Evolutionary conservation across 2,113 vertebrate genomes (phyloP).

Genomic region (Burhinus bistriatus): DNA sequence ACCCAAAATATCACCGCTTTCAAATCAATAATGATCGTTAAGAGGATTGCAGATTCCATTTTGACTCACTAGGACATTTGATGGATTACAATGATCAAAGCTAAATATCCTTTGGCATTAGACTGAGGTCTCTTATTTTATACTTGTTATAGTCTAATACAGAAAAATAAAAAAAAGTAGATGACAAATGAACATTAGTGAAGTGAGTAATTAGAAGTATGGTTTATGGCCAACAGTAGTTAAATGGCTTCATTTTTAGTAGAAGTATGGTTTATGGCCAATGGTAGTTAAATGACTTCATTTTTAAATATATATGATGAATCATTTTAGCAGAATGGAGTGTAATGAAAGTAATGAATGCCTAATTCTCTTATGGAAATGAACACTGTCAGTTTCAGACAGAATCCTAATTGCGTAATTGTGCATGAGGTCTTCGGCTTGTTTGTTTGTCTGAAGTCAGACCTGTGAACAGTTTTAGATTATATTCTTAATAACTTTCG

Average conservation of each 20-base stretch:
- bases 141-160: not conserved
- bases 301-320: constrained; percentile 41
- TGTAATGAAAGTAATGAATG: constrained; percentile 14
- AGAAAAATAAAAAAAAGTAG: constrained; percentile 23
- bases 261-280: not conserved
- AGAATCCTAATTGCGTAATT: constrained; percentile 5
- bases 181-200: not conserved
- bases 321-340: constrained; percentile 13
- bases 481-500: not conserved
- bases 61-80: not conserved
- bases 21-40: not conserved
- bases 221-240: constrained; percentile 10
- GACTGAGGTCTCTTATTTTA: not conserved
- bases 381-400: not conserved
- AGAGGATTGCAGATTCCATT: constrained; percentile 2
- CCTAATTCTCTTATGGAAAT: constrained; percentile 12
- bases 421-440: not conserved
- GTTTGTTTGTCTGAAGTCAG: not conserved
- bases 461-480: not conserved
- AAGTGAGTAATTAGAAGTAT: constrained; percentile 31
- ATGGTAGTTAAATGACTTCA: not conserved
- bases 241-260: constrained; percentile 30
- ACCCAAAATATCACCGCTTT: not conserved
- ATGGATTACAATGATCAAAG: not conserved
- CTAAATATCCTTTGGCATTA: not conserved